Evolutionary conservation across 2,888 invertebrate genomes (phyloP), one percentile per base, ranked within the genome.

Genomic region (Trichogramma evanescens): DNA sequence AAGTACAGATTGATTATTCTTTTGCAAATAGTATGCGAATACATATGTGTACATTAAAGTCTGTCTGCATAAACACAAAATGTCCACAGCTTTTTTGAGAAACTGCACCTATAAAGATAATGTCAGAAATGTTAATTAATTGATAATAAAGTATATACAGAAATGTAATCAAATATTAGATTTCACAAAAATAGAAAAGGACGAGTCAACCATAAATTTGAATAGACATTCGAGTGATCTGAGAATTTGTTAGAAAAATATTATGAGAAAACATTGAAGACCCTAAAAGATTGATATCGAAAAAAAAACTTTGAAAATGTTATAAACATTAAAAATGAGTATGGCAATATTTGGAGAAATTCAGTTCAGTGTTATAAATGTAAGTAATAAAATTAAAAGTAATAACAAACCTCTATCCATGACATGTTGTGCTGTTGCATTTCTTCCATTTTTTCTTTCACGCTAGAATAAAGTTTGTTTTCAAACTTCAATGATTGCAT

Each of bases 371-470:
- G 26, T 26, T 26, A n/a, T 54, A 38, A 50, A 50, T 10, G 44
- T 39, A 50, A 45, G 51, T 8, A 38, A 39, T 8, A 9, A 7
- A 49, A 41, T n/a, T 41, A 38, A 46, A 61, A 56, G 50, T 43
- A 26, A 2, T 26, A 53, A 65, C 68, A 50, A 69, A 89, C 90
- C 86, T 99, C 98, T 73, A 98, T 98, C 98, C 98, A 99, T 68
- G 95, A 95, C 96, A 98, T 97, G 78, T 95, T 95, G 79, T 95
- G 95, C 76, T 95, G 95, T 78, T 99, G 98, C 97, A 99, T 97
- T 81, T 96, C 96, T 78, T 97, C 96, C 97, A 99, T 98, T 83
- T 98, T 98, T 77, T 91, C 90, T 80, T 95, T 94, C 62, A 97
- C 92, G 63, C 92, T 91, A 6, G 94, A 92, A 80, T 97, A 96